A percentile compares a stretch with the other conserved stretches of the same genome.
phyloP scores from a whole-genome alignment of 2,888 invertebrate species.

The Sphecodes monilicornis region DNA sequence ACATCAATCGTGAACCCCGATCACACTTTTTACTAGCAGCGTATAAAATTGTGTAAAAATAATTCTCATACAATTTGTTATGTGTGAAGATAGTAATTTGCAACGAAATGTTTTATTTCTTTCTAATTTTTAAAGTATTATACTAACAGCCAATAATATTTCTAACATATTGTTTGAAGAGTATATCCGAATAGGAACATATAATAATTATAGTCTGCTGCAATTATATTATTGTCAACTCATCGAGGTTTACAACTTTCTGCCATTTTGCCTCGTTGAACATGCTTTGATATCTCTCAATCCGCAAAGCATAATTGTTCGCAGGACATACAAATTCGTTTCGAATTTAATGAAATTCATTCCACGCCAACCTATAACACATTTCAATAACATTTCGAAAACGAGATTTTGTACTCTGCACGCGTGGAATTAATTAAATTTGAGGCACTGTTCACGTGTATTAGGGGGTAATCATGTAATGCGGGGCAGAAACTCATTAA shows the following conservation, averaged over 20 bases:
- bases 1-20: no score
- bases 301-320: neutral
- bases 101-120: no score
- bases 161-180: neutral
- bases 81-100: no score
- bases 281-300: conserved; percentile 6
- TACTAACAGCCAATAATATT: neutral
- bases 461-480: neutral
- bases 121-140: no score
- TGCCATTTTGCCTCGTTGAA: neutral
- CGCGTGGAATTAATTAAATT: conserved; percentile 2
- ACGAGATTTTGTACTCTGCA: neutral
- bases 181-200: neutral
- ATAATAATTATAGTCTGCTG: neutral
- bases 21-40: no score
- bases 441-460: neutral
- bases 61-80: no score
- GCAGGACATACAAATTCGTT: conserved; percentile 9
- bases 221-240: neutral
- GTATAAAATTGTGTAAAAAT: no score
- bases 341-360: conserved; percentile 1
- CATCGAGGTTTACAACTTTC: neutral
- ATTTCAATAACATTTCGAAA: neutral
- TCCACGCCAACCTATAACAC: neutral
- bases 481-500: neutral